Conservation (phyloP, 2,797 vertebrate species). For the Hybognathus amarus region DNA sequence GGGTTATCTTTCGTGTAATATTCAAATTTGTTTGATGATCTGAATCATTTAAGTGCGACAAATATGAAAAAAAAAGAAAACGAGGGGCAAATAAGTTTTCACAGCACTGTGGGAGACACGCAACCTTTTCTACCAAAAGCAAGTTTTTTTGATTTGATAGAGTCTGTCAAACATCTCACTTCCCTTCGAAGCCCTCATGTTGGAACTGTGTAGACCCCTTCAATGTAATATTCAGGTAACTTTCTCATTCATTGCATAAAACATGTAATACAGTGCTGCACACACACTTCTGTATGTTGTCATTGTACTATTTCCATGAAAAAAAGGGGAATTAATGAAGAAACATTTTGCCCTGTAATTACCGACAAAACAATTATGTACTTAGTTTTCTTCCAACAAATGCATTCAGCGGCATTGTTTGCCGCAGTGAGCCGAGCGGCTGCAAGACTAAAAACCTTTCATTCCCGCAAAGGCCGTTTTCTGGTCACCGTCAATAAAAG, state of each 20-base stretch:
- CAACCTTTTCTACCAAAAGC: not conserved
- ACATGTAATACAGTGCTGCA: constrained; percentile 69
- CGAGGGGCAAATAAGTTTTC: too few relatives aligned
- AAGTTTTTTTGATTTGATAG: not conserved
- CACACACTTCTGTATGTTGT: constrained; percentile 72
- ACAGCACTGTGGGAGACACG: too few relatives aligned
- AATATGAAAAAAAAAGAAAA: too few relatives aligned
- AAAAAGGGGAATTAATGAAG: constrained; percentile 86
- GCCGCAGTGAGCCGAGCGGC: constrained; percentile 80
- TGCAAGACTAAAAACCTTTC: constrained; percentile 88
- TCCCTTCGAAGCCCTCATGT: constrained; percentile 2
- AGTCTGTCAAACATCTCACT: not conserved
- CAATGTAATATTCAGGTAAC: constrained; percentile 32
- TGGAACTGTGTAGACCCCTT: constrained; percentile 17
- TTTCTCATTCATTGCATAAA: constrained; percentile 64
- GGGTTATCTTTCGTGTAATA: too few relatives aligned
- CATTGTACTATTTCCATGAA: constrained; percentile 73
- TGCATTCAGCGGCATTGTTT: constrained; percentile 85
- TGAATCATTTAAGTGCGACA: too few relatives aligned
- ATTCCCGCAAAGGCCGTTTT: constrained; percentile 85
- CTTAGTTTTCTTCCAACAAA: constrained; percentile 87
- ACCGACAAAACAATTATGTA: constrained; percentile 87
- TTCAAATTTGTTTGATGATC: too few relatives aligned
- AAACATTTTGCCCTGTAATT: constrained; percentile 85
- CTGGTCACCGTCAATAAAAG: constrained; percentile 89